These are phyloP conservation scores for Hypercompe scribonia DNA, from an alignment of 2,888 invertebrate genomes.

Conservation along the genomic window DNA sequence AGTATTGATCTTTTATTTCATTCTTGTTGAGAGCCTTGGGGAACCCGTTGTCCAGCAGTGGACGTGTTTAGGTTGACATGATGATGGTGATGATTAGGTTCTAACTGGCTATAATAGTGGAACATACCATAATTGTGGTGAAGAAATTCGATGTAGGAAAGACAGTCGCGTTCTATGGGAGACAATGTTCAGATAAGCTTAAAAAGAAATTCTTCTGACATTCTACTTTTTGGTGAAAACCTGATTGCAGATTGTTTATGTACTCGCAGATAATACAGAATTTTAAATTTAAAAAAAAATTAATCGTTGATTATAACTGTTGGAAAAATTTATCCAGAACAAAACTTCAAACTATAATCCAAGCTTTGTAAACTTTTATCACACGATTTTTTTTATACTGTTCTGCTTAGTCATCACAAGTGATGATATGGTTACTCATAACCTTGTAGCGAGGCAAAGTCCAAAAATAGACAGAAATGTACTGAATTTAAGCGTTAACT, in stretches of 20 bases:
- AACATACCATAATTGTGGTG: conserved; percentile 52
- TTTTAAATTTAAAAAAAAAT: not conserved
- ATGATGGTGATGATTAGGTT: no score
- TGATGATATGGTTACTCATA: conserved; percentile 34
- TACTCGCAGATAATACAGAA: not conserved
- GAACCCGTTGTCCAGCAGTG: no score
- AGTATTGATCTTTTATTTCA: no score
- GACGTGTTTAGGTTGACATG: no score
- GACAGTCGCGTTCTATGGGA: conserved; percentile 66
- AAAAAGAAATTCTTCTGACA: not conserved
- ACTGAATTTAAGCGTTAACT: conserved; percentile 34
- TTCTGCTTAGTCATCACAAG: conserved; percentile 28
- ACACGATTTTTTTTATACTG: not conserved
- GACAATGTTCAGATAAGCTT: conserved; percentile 70
- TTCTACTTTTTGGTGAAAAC: not conserved
- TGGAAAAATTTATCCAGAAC: not conserved
- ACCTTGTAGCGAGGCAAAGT: conserved; percentile 33
- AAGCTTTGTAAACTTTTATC: conserved; percentile 25
- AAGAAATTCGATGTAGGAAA: conserved; percentile 58
- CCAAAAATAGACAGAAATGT: conserved; percentile 51
- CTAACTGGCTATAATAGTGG: conserved; percentile 43
- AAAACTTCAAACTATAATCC: not conserved
- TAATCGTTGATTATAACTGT: not conserved
- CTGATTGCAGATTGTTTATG: no score
- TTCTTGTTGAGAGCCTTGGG: no score